A percentile compares a stretch with the other conserved stretches of the same genome.
Conservation (phyloP, 2,888 invertebrate genomes). For the Chesias legatella region DNA sequence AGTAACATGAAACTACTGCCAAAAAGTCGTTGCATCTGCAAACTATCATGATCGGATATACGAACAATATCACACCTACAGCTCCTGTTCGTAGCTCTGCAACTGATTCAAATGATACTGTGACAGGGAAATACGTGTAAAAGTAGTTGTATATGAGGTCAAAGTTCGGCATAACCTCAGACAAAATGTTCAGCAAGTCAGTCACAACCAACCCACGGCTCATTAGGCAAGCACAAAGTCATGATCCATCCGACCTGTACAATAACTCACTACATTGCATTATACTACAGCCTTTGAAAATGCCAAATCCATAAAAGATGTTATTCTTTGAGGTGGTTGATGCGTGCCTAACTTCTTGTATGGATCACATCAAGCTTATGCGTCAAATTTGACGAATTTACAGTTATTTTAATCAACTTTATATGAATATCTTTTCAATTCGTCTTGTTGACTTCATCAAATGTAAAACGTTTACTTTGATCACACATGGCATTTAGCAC, state of each 20-base stretch:
- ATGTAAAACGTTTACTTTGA: too few relatives aligned
- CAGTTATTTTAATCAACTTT: too few relatives aligned
- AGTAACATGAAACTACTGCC: too few relatives aligned
- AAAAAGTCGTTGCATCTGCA: too few relatives aligned
- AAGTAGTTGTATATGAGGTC: not conserved
- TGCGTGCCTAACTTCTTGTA: constrained; percentile 24
- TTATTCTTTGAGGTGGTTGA: constrained; percentile 29
- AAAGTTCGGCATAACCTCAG: constrained; percentile 7
- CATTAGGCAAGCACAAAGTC: constrained; percentile 16
- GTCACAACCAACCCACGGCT: constrained; percentile 6
- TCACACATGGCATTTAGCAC: too few relatives aligned
- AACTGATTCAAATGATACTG: too few relatives aligned
- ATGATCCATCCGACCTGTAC: constrained; percentile 13
- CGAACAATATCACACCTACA: too few relatives aligned
- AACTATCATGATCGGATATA: too few relatives aligned
- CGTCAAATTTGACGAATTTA: too few relatives aligned
- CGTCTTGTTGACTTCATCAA: too few relatives aligned
- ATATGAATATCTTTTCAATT: too few relatives aligned
- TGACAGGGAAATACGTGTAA: not conserved
- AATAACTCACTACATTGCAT: constrained; percentile 22
- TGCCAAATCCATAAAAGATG: constrained; percentile 27
- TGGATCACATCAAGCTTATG: constrained; percentile 9
- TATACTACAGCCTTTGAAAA: constrained; percentile 21
- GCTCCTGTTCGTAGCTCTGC: too few relatives aligned
- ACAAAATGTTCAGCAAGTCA: constrained; percentile 6